Evolutionary conservation across 2,888 invertebrate genomes (phyloP).

Genomic region (Leptopterna dolabrata): DNA sequence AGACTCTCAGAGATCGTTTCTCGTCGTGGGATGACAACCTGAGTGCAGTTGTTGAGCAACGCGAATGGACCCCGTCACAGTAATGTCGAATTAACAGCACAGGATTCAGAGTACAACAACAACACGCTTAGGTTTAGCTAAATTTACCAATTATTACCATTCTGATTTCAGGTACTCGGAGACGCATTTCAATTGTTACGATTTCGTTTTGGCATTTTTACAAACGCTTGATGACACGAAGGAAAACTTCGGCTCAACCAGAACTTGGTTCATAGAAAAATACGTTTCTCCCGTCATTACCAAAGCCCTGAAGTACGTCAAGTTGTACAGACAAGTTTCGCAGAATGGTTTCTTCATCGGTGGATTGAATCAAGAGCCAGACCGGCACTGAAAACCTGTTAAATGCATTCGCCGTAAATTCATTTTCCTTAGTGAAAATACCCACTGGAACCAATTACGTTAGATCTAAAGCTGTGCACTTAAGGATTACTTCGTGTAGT

Average conservation of each 20-base stretch:
- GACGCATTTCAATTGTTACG: conserved; percentile 84
- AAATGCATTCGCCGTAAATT: too few species aligned
- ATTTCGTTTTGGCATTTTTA: conserved; percentile 85
- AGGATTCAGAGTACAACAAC: too few species aligned
- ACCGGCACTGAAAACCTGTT: not conserved
- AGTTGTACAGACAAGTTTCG: conserved; percentile 80
- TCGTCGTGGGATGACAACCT: conserved; percentile 75
- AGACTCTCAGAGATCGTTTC: conserved; percentile 72
- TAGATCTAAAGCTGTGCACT: too few species aligned
- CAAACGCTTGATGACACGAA: conserved; percentile 75
- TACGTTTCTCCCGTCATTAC: conserved; percentile 85
- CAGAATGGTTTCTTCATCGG: conserved; percentile 63
- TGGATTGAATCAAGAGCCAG: not conserved
- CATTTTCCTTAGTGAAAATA: too few species aligned
- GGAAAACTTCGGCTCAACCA: conserved; percentile 75
- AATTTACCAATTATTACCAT: too few species aligned
- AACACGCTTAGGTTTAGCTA: too few species aligned
- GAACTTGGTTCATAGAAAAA: conserved; percentile 81
- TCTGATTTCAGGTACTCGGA: conserved; percentile 74
- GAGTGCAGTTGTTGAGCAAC: conserved; percentile 71
- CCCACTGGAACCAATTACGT: too few species aligned
- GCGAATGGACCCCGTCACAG: conserved; percentile 65
- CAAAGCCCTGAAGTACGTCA: conserved; percentile 86
- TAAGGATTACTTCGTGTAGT: too few species aligned
- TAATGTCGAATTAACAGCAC: conserved; percentile 62